Evolutionary conservation across 2,797 vertebrate genomes (phyloP), one percentile per base, ranked within the genome.

Genomic region (Oophaga sylvatica): DNA sequence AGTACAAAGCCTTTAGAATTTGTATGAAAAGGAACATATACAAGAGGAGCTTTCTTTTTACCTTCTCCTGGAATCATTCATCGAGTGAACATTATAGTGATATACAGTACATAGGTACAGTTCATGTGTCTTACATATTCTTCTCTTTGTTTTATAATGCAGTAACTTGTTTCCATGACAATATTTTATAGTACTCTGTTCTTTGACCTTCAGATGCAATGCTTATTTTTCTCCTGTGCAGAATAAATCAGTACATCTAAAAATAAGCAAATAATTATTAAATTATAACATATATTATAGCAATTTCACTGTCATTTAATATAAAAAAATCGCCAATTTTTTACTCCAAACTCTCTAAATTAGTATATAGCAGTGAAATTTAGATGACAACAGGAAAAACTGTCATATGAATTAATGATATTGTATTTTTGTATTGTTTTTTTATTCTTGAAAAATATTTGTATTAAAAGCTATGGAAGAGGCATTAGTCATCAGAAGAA

Each of bases 101-200:
- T 13, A 13, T 17, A 15, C 13, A 26, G 6, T 17, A 6, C 13
- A 26, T 8, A 22, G 45, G n/a, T 77, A 26, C 45, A 56, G 41
- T 75, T 75, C 41, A 48, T 77, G 20, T 13, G 20, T 10, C 41
- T 53, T 76, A 76, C 22, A 15, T 76, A 77, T 26, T 77, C 48
- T 77, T 15, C 31, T 45, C 45, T 48, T 48, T 75, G 48, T 56
- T 77, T n/a, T 26, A 77, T 77, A 77, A 26, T 16, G 22, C 73
- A 53, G 22, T 56, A 26, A 56, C 75, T 77, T 56, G 75, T 77
- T 77, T 77, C 75, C 75, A 77, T 77, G 48, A 56, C 75, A 77
- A 77, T 77, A 53, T 77, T 56, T 77, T 56, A 56, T 56, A 77
- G 75, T 56, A 77, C n/a, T 26, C 48, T 56, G 22, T 77, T 56